A percentile compares a stretch with the other conserved stretches of the same genome.
Evolutionary conservation across 2,113 vertebrate genomes (phyloP).

Genomic region (Crypturellus undulatus): DNA sequence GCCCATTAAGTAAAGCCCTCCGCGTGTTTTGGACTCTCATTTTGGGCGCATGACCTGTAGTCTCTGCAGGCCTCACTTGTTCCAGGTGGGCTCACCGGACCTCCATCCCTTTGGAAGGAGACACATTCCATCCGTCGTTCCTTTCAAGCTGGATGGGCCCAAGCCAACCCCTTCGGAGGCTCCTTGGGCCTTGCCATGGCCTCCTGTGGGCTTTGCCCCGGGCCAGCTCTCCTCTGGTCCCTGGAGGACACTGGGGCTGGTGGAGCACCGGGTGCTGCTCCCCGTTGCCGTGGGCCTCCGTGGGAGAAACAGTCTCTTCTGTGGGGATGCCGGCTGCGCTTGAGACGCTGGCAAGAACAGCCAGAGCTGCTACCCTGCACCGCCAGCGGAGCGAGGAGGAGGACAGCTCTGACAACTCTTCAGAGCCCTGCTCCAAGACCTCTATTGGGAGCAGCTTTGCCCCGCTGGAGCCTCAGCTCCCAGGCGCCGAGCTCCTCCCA

Average conservation of each 20-base stretch:
- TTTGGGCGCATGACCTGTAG: not conserved
- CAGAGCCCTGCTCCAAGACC: not conserved
- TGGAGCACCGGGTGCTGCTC: fast-evolving
- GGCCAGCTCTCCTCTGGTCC: not conserved
- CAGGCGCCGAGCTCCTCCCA: not conserved
- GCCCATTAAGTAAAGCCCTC: not conserved
- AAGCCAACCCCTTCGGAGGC: not conserved
- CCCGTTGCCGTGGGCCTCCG: not conserved
- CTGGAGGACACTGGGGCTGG: not conserved
- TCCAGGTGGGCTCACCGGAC: fast-evolving
- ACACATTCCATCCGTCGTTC: not conserved
- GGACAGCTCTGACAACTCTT: not conserved
- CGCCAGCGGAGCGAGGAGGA: not conserved
- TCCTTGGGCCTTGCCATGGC: not conserved
- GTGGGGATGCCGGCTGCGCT: not conserved
- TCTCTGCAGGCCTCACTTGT: not conserved
- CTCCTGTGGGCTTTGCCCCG: not conserved
- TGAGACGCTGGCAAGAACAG: not conserved
- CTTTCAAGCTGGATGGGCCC: not conserved
- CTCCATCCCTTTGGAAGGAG: fast-evolving
- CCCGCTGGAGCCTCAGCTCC: not conserved
- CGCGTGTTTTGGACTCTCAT: not conserved
- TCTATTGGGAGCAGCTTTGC: not conserved
- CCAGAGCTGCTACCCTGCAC: not conserved
- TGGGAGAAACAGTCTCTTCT: not conserved